These are phyloP conservation scores for Morbakka virulenta DNA, from an alignment of 30 jellyfish, hydroid and myxozoan species.

Conservation along the genomic window DNA sequence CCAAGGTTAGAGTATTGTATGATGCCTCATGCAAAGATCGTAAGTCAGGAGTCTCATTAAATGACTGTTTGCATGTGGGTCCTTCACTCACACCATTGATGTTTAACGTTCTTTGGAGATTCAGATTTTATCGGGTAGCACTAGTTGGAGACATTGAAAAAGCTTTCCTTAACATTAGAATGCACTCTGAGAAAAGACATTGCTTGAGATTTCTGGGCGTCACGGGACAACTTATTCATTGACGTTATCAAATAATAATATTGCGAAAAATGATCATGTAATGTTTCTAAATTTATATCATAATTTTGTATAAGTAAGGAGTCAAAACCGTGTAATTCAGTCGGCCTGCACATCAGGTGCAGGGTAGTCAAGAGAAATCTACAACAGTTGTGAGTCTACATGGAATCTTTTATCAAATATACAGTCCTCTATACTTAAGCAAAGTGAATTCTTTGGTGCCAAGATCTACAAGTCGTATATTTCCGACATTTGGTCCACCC, in stretches of 20 bases:
- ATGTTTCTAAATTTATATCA: background rate
- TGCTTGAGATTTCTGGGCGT: constrained; percentile 37
- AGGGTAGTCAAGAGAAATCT: background rate
- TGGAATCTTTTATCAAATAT: background rate
- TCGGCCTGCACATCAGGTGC: background rate
- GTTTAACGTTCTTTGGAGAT: constrained; percentile 11
- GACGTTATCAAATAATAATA: background rate
- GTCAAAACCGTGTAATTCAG: background rate
- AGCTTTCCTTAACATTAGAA: no score
- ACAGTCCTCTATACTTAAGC: background rate
- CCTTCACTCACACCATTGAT: no score
- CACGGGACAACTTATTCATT: background rate
- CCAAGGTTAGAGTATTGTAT: no score
- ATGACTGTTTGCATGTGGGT: no score
- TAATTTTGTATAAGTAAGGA: background rate
- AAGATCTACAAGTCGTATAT: background rate
- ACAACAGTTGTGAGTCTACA: background rate
- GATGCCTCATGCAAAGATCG: no score
- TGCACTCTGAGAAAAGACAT: constrained; percentile 21
- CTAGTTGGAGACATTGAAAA: no score
- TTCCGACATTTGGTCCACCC: background rate
- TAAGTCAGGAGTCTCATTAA: no score
- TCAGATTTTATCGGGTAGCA: constrained; percentile 2
- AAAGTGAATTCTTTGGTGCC: background rate
- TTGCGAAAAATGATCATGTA: background rate